Evolutionary conservation across 2,888 invertebrate species (phyloP), one percentile per base, ranked within the genome.

Genomic region (Lasioglossum leucozonium): DNA sequence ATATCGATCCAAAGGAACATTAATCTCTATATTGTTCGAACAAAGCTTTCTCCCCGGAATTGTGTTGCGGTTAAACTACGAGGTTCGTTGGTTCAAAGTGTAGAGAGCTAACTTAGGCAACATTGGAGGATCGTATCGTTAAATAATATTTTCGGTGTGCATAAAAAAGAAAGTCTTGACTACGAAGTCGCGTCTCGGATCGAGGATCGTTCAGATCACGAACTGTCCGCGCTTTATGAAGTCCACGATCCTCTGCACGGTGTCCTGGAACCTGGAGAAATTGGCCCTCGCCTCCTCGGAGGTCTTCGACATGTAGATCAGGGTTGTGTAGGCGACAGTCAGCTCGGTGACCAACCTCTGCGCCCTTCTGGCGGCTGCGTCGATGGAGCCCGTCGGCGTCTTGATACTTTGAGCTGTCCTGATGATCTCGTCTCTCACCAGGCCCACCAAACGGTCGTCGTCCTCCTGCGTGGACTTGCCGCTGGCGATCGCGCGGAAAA

Each of bases 171-270:
- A 40, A n/a, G 2, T 69, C 69, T 69, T 40, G 69, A 69, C 69
- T 40, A 11, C 13, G n/a, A n/a, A 40, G 69, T 69, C 69, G 22
- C 37, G 69, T 69, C 69, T 11, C 11, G 40, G 40, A 22, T 22
- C 40, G 2, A n/a, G 11, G n/a, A 40, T 11, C 37, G n/a, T 69
- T 69, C 13, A 72, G 65, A 67, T 18, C 2, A 84, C 81, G 65
- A 90, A 92, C 69, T 88, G 80, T 5, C 91, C 91, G 44, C 85
- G 87, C 67, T 91, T 93, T 0, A 92, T 91, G 67, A 90, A 92
- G 8, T 93, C 91, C 10, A 93, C 93, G 72, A 93, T 93, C 67
- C 81, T 81, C 62, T 92, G 90, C 0, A 93, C 91, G 44, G 91
- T 91, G 74, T 84, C 77, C 47, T 92, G 92, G 67, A 92, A 93